phyloP scores from a whole-genome alignment of 2,113 vertebrate genomes.

The Junco hyemalis region DNA sequence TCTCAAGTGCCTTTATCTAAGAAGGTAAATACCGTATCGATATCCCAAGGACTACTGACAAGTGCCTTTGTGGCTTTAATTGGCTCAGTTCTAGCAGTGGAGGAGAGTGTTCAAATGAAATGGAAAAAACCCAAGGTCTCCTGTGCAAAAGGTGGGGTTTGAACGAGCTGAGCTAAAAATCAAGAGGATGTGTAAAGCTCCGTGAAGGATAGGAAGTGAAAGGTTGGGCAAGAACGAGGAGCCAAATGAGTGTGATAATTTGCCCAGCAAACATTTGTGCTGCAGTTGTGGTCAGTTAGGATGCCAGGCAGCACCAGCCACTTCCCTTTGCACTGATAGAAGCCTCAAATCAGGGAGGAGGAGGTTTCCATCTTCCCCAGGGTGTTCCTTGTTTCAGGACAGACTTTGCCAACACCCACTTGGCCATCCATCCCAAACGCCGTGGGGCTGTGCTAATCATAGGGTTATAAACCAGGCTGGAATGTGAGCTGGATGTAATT shows the following conservation, averaged over 20 bases:
- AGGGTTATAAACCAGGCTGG: not conserved
- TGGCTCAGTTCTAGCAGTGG: not conserved
- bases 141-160: not conserved
- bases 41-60: not conserved
- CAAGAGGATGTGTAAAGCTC: not conserved
- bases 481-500: not conserved
- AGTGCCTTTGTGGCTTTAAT: not conserved
- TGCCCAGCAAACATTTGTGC: not conserved
- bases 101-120: not conserved
- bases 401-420: not conserved
- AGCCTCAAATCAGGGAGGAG: not conserved
- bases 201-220: not conserved
- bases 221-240: not conserved
- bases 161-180: not conserved
- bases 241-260: not conserved
- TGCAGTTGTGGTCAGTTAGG: not conserved
- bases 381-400: not conserved
- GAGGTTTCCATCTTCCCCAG: not conserved
- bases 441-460: not conserved
- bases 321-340: not conserved
- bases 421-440: not conserved
- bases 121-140: not conserved
- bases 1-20: not conserved
- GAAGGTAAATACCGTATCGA: not conserved
- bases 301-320: not conserved